Evolutionary conservation across 1,140 invertebrate genomes (phyloP).

Genomic region (Patella vulgata): DNA sequence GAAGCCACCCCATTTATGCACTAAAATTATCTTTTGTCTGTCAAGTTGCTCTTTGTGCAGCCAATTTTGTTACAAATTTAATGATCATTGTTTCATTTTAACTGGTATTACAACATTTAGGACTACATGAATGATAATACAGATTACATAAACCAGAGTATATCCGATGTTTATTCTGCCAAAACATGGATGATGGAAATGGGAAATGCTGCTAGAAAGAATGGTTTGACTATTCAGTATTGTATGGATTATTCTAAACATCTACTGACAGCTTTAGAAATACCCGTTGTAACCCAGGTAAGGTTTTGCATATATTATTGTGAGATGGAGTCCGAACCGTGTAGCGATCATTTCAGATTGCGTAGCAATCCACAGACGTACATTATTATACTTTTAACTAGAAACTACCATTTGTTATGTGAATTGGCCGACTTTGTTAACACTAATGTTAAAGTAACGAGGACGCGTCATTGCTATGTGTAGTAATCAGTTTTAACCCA

Average conservation of each 20-base stretch:
- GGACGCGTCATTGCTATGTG: too few species aligned
- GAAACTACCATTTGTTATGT: too few species aligned
- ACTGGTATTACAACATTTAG: neutral
- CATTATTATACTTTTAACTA: too few species aligned
- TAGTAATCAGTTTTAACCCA: too few species aligned
- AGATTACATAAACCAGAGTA: neutral
- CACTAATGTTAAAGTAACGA: too few species aligned
- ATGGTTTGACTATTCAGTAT: slow-evolving; percentile 47
- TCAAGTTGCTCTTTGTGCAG: neutral
- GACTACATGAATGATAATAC: neutral
- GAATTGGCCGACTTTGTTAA: too few species aligned
- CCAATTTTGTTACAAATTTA: neutral
- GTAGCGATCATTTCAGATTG: too few species aligned
- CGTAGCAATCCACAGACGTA: too few species aligned
- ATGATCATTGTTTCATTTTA: neutral
- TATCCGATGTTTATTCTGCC: neutral
- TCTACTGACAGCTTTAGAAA: slow-evolving; percentile 35
- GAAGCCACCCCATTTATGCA: too few species aligned
- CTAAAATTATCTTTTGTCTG: too few species aligned
- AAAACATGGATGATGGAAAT: slow-evolving; percentile 21
- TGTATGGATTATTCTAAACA: slow-evolving; percentile 45
- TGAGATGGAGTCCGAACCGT: too few species aligned
- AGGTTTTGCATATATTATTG: too few species aligned
- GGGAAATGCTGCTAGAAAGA: slow-evolving; percentile 33
- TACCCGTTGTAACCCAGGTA: slow-evolving; percentile 52